Percentiles rank a stretch among this genome's conserved stretches.
These are phyloP conservation scores for Cynocephalus volans DNA, from an alignment of 2,113 vertebrate species.

Conservation along the genomic window DNA sequence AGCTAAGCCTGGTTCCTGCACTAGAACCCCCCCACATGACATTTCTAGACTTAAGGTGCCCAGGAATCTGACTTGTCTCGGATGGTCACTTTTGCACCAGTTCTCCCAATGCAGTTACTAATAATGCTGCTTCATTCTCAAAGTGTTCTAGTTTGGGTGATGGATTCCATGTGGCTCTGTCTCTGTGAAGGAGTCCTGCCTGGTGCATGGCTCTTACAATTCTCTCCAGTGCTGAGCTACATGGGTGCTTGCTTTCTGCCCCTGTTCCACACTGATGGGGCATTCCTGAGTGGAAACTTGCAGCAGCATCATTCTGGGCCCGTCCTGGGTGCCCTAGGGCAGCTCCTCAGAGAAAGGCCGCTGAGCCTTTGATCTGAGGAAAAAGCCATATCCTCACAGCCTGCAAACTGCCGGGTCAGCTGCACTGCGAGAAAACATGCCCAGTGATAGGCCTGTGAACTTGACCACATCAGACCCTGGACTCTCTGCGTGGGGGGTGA, in stretches of 20 bases:
- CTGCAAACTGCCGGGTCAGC: neutral
- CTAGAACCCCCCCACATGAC: no score
- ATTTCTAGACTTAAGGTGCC: neutral
- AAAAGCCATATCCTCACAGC: neutral
- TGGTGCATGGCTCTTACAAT: no score
- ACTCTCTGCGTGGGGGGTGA: neutral
- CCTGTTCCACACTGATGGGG: neutral
- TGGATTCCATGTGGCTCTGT: neutral
- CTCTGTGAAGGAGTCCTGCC: no score
- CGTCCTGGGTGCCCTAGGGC: no score
- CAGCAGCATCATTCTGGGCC: no score
- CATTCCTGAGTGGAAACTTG: neutral
- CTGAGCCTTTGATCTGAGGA: neutral
- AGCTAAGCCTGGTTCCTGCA: no score
- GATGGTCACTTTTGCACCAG: neutral
- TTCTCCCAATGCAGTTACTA: neutral
- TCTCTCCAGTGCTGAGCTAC: no score
- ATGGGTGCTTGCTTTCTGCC: neutral
- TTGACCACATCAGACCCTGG: neutral
- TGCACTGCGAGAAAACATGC: neutral
- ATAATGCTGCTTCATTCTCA: neutral
- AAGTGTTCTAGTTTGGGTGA: neutral
- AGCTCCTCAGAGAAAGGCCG: neutral
- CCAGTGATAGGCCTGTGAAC: slow-evolving; percentile 2
- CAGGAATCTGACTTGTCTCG: neutral